Evolutionary conservation across 1,140 invertebrate species (phyloP).

Genomic region (Bombus picipes): DNA sequence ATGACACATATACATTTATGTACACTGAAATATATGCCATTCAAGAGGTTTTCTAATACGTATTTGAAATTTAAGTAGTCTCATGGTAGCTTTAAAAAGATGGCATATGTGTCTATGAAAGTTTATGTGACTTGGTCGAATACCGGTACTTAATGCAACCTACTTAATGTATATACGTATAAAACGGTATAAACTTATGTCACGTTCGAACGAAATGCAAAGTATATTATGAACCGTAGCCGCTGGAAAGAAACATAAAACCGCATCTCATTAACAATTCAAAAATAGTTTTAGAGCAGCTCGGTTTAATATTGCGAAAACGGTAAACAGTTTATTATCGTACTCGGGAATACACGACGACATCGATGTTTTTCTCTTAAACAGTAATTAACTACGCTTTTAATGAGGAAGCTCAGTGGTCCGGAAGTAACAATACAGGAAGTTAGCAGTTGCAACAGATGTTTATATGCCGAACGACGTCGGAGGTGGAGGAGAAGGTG

Average conservation of each 20-base stretch:
- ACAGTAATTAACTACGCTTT: conserved; percentile 61
- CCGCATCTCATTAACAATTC: neutral
- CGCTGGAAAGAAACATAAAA: neutral
- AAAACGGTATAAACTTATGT: neutral
- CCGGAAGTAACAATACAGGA: conserved; percentile 63
- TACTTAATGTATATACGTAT: neutral
- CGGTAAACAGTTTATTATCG: neutral
- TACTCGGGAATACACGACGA: conserved; percentile 34
- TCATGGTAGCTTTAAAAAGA: neutral
- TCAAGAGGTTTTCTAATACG: no score
- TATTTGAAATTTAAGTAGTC: neutral
- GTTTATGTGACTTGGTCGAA: neutral
- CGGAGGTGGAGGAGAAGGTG: conserved; percentile 17
- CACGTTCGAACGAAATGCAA: neutral
- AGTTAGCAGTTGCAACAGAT: conserved; percentile 61
- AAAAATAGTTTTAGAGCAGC: no score
- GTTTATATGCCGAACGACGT: conserved; percentile 61
- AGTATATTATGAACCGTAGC: neutral
- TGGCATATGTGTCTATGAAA: neutral
- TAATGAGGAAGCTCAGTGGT: conserved; percentile 61
- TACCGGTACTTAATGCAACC: neutral
- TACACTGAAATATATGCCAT: neutral
- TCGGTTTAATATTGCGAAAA: neutral
- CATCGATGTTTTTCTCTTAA: conserved; percentile 55
- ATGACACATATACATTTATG: neutral